Evolutionary conservation across 2,888 invertebrate genomes (phyloP).

Genomic region (Polydrusus tereticollis): DNA sequence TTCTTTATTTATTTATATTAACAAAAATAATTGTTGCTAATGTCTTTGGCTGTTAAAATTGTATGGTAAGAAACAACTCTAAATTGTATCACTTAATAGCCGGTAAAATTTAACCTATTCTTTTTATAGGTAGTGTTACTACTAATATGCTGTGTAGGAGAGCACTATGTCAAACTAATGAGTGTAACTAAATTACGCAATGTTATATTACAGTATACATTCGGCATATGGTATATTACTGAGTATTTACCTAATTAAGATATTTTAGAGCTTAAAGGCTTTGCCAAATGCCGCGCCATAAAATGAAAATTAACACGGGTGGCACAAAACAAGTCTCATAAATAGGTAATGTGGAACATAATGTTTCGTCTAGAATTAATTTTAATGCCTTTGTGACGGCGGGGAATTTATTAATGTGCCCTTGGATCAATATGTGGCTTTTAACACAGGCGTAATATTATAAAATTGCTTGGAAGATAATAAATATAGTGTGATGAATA

Average conservation of each 20-base stretch:
- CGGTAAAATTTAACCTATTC: not conserved
- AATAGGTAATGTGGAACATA: not conserved
- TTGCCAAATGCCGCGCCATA: slow-evolving; percentile 4
- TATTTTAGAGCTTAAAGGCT: slow-evolving; percentile 5
- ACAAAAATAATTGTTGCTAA: too few relatives aligned
- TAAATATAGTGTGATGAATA: too few relatives aligned
- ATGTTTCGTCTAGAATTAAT: slow-evolving; percentile 12
- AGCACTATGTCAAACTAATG: slow-evolving; percentile 1
- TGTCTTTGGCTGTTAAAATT: too few relatives aligned
- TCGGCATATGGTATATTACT: not conserved
- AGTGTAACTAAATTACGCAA: not conserved
- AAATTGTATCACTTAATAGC: not conserved
- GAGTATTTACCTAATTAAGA: slow-evolving; percentile 5
- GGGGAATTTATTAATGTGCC: slow-evolving; percentile 6
- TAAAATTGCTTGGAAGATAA: too few relatives aligned
- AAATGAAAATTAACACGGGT: not conserved
- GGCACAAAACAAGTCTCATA: not conserved
- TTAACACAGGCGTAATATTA: not conserved
- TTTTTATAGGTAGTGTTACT: not conserved
- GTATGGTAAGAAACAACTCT: not conserved
- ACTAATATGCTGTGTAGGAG: not conserved
- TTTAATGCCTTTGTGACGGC: not conserved
- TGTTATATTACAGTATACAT: not conserved
- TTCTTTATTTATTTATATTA: too few relatives aligned
- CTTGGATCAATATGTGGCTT: not conserved